Conservation (phyloP, 1,140 invertebrate genomes). For the Batillaria attramentaria region DNA sequence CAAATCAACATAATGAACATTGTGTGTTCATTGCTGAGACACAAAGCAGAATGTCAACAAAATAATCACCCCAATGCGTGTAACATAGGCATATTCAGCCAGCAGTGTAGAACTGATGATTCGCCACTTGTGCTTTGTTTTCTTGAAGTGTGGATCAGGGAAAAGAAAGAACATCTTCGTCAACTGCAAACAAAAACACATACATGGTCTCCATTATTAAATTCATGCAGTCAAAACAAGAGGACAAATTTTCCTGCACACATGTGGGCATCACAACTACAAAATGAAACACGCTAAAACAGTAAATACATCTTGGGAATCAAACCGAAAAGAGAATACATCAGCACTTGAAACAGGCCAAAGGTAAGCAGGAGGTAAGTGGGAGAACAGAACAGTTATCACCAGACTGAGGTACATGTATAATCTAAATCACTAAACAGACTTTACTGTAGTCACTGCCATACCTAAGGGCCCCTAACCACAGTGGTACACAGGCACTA, state of each 20-base stretch:
- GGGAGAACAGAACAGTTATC: too few species aligned
- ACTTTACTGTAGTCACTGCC: too few species aligned
- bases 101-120: slow-evolving; percentile 95
- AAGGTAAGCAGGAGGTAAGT: too few species aligned
- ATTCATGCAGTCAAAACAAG: not conserved
- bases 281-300: not conserved
- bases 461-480: not conserved
- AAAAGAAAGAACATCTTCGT: slow-evolving; percentile 99
- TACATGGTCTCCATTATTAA: not conserved
- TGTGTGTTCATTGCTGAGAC: not conserved
- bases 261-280: not conserved
- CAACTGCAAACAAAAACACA: slow-evolving; percentile 78
- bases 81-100: slow-evolving; percentile 96
- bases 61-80: slow-evolving; percentile 83
- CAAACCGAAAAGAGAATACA: not conserved
- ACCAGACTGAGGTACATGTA: too few species aligned
- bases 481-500: not conserved
- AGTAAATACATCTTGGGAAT: not conserved
- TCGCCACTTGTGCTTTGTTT: slow-evolving; percentile 99
- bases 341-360: too few species aligned
- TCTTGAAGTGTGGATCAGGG: slow-evolving; percentile 99
- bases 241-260: not conserved
- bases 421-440: too few species aligned
- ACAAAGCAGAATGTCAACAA: not conserved
- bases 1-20: not conserved